Conservation (phyloP, 2,888 invertebrate species). For the Ashinkailepas kermadecensis region DNA sequence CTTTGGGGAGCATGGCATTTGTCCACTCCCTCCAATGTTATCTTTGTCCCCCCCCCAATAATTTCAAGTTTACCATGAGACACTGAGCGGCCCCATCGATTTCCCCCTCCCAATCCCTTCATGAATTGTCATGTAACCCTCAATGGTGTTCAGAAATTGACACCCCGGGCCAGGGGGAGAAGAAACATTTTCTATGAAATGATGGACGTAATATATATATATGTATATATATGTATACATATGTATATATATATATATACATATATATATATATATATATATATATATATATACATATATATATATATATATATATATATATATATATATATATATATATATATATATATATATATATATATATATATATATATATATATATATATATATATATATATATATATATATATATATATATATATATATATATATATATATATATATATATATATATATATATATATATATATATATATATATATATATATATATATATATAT, state of each 20-base stretch:
- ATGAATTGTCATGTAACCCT: too few relatives aligned
- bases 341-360: conserved; percentile 11
- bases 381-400: background rate
- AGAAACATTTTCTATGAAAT: too few relatives aligned
- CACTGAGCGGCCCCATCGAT: too few relatives aligned
- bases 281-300: conserved; percentile 3
- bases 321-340: background rate
- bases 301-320: conserved; percentile 23
- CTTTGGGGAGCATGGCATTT: too few relatives aligned
- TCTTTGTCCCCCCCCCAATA: too few relatives aligned
- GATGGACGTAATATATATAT: too few relatives aligned
- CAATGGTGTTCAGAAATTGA: too few relatives aligned
- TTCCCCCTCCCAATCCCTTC: too few relatives aligned
- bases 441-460: background rate
- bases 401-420: background rate
- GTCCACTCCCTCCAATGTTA: too few relatives aligned
- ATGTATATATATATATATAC: background rate
- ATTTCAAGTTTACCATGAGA: too few relatives aligned
- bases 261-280: background rate
- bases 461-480: background rate
- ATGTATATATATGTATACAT: background rate
- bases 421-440: background rate
- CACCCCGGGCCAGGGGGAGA: too few relatives aligned
- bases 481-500: conserved; percentile 24
- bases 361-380: conserved; percentile 23